A percentile compares a stretch with the other conserved stretches of the same genome.
Conservation (phyloP, 2,888 invertebrate species). For the Hirudinaria manillensis region DNA sequence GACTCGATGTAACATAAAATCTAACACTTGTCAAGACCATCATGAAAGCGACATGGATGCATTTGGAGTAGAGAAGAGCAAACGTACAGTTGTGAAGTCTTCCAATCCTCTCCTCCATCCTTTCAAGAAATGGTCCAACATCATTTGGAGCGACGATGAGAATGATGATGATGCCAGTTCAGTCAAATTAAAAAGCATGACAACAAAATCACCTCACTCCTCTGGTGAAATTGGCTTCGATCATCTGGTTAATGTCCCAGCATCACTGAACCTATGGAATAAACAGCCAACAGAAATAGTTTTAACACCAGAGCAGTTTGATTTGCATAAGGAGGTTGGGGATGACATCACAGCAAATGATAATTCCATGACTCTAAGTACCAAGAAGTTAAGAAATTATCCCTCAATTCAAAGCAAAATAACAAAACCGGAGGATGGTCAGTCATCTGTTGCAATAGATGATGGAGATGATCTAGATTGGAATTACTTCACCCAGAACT, state of each 20-base stretch:
- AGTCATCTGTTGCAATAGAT: not conserved
- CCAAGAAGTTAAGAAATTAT: not conserved
- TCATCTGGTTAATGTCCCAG: not conserved
- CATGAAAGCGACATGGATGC: not conserved
- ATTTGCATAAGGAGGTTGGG: not conserved
- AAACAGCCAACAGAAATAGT: not conserved
- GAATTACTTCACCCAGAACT: slow-evolving; percentile 27
- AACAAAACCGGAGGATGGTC: not conserved
- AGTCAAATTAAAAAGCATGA: not conserved
- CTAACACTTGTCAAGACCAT: not conserved
- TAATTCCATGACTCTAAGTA: not conserved
- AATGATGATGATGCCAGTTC: not conserved
- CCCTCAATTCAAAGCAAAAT: not conserved
- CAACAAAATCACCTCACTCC: too few species aligned
- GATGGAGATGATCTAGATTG: slow-evolving; percentile 24
- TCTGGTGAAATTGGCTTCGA: not conserved
- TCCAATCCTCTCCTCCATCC: slow-evolving; percentile 17
- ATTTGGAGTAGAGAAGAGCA: slow-evolving; percentile 10
- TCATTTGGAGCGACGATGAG: not conserved
- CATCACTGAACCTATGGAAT: not conserved
- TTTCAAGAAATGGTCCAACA: not conserved
- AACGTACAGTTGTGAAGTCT: slow-evolving; percentile 20
- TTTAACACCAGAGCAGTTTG: not conserved
- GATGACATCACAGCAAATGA: not conserved
- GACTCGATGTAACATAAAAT: not conserved